Evolutionary conservation across 2,888 invertebrate species (phyloP), one percentile per base, ranked within the genome.

Genomic region (Theodoxus fluviatilis): DNA sequence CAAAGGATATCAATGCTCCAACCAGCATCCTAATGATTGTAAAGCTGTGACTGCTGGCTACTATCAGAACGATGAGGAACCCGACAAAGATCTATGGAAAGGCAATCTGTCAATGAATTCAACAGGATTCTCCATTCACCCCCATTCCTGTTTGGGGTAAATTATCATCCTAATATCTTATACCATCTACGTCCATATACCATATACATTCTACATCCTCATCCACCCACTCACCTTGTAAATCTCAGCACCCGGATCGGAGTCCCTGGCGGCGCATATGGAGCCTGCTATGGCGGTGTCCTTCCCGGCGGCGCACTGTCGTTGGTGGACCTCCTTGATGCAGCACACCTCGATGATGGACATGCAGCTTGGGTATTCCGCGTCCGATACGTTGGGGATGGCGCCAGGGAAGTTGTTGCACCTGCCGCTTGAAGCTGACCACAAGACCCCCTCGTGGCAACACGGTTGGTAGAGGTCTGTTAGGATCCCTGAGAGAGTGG

Each of bases 331-430:
- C 43, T 81, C 76, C 67, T 83, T 81, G 65, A 85, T 78, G 64
- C 85, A 85, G 76, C 85, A 85, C 35, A 85, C 78, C 71, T 83
- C 68, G 6, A 83, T 68, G 43, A 82, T 74, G 28, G 78, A 70
- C 28, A 69, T 61, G 75, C 81, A 82, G 69, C 75, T 74, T 25
- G 69, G 59, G 74, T 78, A 78, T 52, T 82, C 76, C 31, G 67
- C 70, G 0, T 15, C 28, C 1, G 71, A 66, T 4, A 83, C 72
- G 18, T 75, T 77, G 2, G 68, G 68, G 2, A 84, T 74, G 1
- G 75, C 71, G 0, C 68, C 73, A 1, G 79, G 77, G 74, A 79
- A 81, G 61, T 78, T 75, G 64, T 80, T 77, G 74, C 85, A 85
- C 3, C 77, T 67, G 66, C 74, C 73, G 7, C 74, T 73, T 35